Conservation (phyloP, 2,888 invertebrate species). For the Xylophagus ater region DNA sequence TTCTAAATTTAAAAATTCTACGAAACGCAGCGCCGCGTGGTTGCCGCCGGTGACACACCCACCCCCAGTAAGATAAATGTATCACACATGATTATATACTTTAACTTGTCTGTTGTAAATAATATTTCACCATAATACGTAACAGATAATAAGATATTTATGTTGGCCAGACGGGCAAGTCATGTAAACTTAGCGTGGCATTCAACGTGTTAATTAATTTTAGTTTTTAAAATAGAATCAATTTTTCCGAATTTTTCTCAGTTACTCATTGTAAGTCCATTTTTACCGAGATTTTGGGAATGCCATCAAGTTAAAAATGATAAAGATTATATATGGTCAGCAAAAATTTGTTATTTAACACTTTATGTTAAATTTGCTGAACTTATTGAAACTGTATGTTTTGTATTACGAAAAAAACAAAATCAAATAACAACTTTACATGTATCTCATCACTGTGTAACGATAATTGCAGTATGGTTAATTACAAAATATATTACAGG, state of each 20-base stretch:
- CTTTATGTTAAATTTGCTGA: constrained; percentile 54
- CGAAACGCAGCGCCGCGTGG: no score
- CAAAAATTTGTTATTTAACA: constrained; percentile 46
- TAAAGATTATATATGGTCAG: constrained; percentile 17
- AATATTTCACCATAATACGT: no score
- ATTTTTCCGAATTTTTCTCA: not conserved
- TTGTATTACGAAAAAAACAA: constrained; percentile 58
- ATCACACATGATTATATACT: no score
- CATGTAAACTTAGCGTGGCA: no score
- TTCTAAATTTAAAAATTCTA: no score
- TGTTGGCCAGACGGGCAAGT: no score
- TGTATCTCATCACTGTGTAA: constrained; percentile 58
- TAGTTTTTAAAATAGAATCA: not conserved
- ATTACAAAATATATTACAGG: constrained; percentile 54
- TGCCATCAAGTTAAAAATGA: constrained; percentile 21
- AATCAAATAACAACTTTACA: constrained; percentile 61
- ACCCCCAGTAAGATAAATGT: no score
- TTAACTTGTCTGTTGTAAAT: no score
- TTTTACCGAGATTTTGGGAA: constrained; percentile 21
- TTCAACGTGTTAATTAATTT: no score
- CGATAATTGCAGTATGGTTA: constrained; percentile 49
- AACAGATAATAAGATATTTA: no score
- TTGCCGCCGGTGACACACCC: no score
- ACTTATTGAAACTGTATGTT: constrained; percentile 58
- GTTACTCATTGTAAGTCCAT: no score